These are phyloP conservation scores for Andrena haemorrhoa DNA, from an alignment of 2,888 invertebrate species.

Conservation along the genomic window DNA sequence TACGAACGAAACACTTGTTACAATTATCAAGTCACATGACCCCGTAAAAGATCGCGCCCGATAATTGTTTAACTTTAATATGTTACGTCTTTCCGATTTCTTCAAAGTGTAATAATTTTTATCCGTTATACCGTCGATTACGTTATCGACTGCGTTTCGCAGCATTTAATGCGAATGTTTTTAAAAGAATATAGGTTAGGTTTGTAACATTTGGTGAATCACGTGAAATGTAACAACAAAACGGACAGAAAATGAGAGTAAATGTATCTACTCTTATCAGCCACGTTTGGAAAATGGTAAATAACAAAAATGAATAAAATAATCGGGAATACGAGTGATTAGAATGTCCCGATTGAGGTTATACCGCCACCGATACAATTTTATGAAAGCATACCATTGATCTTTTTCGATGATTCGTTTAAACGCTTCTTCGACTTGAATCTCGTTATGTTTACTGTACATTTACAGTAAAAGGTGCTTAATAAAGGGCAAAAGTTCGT, in stretches of 20 bases:
- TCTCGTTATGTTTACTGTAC: not conserved
- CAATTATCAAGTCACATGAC: not conserved
- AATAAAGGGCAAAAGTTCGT: conserved; percentile 66
- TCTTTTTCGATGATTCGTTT: not conserved
- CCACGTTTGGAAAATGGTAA: not conserved
- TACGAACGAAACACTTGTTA: not conserved
- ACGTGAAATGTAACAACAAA: not conserved
- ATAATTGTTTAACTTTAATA: not conserved
- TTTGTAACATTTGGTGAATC: not conserved
- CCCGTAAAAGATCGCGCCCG: not conserved
- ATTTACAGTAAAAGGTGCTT: conserved; percentile 72
- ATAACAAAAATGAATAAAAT: not conserved
- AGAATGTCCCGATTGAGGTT: conserved; percentile 18
- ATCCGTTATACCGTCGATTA: no score
- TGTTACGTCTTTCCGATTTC: not conserved
- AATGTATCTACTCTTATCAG: not conserved
- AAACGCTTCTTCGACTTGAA: conserved; percentile 31
- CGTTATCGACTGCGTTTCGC: not conserved
- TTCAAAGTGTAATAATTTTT: not conserved
- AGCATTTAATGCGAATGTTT: not conserved
- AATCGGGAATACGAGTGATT: not conserved
- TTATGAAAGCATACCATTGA: conserved; percentile 6
- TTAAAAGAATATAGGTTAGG: not conserved
- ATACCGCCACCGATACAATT: not conserved
- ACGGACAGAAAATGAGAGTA: not conserved